phyloP scores from a whole-genome alignment of 2,888 invertebrate genomes.

The Dermolepida albohirtum region DNA sequence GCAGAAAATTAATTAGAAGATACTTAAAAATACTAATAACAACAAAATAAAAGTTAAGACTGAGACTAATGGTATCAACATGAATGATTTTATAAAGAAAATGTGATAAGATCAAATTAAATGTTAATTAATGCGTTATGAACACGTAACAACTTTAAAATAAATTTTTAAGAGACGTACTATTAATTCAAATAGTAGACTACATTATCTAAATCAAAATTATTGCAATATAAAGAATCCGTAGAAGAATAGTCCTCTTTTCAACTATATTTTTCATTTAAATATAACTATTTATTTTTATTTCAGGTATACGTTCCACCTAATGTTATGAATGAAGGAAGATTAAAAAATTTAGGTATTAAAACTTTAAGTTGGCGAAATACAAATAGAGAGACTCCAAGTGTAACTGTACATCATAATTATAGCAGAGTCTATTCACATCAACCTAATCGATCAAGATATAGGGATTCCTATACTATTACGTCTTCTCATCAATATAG shows the following conservation, averaged over 20 bases:
- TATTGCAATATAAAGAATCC: background rate
- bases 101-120: no score
- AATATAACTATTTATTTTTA: background rate
- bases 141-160: no score
- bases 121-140: no score
- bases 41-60: no score
- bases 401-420: constrained; percentile 55
- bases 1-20: no score
- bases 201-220: no score
- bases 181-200: no score
- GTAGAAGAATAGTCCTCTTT: background rate
- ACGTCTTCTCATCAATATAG: background rate
- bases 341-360: constrained; percentile 55
- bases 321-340: constrained; percentile 47
- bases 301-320: constrained; percentile 49
- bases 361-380: constrained; percentile 56
- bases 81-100: no score
- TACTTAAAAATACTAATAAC: no score
- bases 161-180: no score
- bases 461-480: background rate
- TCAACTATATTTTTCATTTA: background rate
- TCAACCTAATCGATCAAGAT: background rate
- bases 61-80: no score
- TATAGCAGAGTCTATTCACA: constrained; percentile 57
- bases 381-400: constrained; percentile 34